phyloP scores from a whole-genome alignment of 2,888 invertebrate genomes.

The Drosophila ustulata region DNA sequence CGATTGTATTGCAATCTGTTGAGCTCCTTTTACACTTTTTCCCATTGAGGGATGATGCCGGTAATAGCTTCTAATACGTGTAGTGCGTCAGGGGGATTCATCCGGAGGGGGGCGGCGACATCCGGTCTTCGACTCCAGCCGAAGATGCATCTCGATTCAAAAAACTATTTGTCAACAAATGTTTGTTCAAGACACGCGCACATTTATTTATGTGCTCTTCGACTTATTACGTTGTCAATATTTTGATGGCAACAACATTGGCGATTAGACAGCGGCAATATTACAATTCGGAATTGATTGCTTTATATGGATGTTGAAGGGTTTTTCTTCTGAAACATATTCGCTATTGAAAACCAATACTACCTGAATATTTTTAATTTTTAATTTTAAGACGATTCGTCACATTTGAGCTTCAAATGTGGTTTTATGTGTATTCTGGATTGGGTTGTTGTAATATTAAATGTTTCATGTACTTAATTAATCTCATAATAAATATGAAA shows the following conservation, averaged over 20 bases:
- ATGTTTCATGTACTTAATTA: too few species aligned
- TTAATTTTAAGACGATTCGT: too few species aligned
- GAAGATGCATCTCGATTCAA: slow-evolving; percentile 6
- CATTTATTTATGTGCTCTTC: neutral
- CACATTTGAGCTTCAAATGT: too few species aligned
- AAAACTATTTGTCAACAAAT: slow-evolving; percentile 18
- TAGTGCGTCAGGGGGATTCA: neutral
- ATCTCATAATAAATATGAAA: too few species aligned
- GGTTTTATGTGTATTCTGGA: too few species aligned
- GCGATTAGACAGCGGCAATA: neutral
- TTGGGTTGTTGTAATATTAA: too few species aligned
- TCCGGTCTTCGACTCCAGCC: neutral
- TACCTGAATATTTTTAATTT: neutral
- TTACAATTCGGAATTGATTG: neutral
- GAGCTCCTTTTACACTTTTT: slow-evolving; percentile 31
- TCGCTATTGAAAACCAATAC: neutral
- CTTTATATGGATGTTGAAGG: neutral
- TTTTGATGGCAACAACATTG: slow-evolving; percentile 5
- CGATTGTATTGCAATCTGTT: slow-evolving; percentile 57
- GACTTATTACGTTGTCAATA: slow-evolving; percentile 1
- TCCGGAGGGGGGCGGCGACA: neutral
- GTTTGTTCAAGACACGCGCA: slow-evolving; percentile 11
- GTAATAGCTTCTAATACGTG: slow-evolving; percentile 30
- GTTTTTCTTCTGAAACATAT: neutral
- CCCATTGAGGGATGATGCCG: slow-evolving; percentile 39